Evolutionary conservation across 2,113 vertebrate species (phyloP), one percentile per base, ranked within the genome.

Genomic region (Melanotaenia duboulayi): DNA sequence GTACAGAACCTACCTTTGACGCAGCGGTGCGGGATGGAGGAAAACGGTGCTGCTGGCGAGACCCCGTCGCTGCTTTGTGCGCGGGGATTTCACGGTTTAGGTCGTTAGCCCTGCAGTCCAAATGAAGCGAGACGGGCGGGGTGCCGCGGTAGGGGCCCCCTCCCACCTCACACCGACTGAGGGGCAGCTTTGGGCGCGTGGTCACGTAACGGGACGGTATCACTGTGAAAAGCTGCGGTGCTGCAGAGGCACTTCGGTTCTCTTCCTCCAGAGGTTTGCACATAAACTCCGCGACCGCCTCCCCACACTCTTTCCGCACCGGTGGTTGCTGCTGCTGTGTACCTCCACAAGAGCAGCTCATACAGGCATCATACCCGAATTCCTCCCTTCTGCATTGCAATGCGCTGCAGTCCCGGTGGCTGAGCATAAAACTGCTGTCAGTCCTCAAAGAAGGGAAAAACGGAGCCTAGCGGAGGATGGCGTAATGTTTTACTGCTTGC

Each of bases 1-100:
- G 35, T 22, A 28, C 74, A 4, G 52, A 54, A 70, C 87, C 87
- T 91, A 92, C 91, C 89, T 92, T 92, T 92, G 87, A 83, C 90
- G 91, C 90, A 92, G 90, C 83, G 83, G 60, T 87, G 87, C 81
- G 37, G 84, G 72, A 7, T 8, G 49, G 56, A 20, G 25, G 57
- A 71, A 17, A 44, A 46, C 60, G 28, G 55, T 19, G 79, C 64
- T 17, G 60, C 62, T 61, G 56, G 42, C 70, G 14, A 17, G 69
- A 82, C 75, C 72, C 75, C 73, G 71, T 82, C 68, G 3, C 59
- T 24, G 78, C 8, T 22, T 25, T n/a, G 37, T 57, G 37, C 54
- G 71, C 40, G 64, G 76, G 67, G 72, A 63, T 58, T 58, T 80
- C 74, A 62, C 79, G 63, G 42, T 61, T 58, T 22, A 49, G 81